Conservation (phyloP, 2,113 vertebrate genomes). For the Mobula birostris region DNA sequence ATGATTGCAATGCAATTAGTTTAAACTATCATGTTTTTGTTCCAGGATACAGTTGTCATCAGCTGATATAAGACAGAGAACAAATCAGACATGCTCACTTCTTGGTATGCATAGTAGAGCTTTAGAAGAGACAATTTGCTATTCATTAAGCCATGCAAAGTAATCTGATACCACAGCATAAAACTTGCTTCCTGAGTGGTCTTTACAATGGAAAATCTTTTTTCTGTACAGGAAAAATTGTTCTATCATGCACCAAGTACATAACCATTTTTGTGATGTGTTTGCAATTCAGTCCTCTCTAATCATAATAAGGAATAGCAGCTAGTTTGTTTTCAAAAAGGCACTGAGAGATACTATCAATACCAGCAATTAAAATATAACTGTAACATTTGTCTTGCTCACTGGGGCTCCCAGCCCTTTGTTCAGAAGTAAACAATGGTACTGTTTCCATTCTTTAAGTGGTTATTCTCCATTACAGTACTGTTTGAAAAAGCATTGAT, state of each 20-base stretch:
- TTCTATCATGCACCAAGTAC: neutral
- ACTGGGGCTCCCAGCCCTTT: neutral
- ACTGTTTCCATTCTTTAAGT: neutral
- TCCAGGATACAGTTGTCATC: neutral
- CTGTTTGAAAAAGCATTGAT: neutral
- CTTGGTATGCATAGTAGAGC: neutral
- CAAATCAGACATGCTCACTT: neutral
- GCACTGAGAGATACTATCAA: neutral
- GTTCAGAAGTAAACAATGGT: neutral
- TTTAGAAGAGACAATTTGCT: neutral
- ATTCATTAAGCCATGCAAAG: neutral
- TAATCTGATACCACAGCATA: neutral
- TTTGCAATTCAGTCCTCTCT: neutral
- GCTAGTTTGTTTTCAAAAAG: neutral
- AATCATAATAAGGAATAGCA: neutral
- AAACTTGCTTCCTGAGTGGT: neutral
- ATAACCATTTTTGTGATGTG: neutral
- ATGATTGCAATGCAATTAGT: neutral
- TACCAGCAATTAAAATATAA: neutral
- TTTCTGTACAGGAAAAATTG: neutral
- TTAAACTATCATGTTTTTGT: neutral
- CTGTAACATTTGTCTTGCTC: neutral
- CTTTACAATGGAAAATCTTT: neutral
- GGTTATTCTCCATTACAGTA: neutral
- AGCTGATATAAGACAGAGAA: neutral